phyloP scores from a whole-genome alignment of 2,113 vertebrate genomes.

The Upupa epops region DNA sequence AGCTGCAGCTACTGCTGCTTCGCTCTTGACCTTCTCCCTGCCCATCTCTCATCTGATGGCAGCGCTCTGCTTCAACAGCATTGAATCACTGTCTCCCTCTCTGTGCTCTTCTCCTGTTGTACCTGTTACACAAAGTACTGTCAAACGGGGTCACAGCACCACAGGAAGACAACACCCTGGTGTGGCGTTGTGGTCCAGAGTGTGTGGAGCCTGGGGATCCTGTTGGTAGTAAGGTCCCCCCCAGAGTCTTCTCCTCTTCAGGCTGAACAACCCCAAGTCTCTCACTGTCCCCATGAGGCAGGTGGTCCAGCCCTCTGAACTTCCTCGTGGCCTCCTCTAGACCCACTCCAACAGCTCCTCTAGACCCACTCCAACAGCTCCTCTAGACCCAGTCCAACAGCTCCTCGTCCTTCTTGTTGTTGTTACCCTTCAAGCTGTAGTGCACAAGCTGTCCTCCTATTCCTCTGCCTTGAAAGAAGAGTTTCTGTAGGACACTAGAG shows the following conservation, averaged over 20 bases:
- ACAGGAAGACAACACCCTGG: too few relatives aligned
- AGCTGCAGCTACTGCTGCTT: not conserved
- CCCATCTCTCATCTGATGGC: not conserved
- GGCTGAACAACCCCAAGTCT: too few relatives aligned
- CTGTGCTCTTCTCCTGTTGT: not conserved
- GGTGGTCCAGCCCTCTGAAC: too few relatives aligned
- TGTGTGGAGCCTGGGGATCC: not conserved
- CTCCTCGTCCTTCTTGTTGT: too few relatives aligned
- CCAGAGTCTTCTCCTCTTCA: too few relatives aligned
- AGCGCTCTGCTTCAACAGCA: not conserved
- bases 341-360: too few relatives aligned
- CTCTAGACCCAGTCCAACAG: too few relatives aligned
- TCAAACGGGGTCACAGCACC: not conserved
- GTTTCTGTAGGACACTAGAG: not conserved
- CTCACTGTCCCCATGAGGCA: too few relatives aligned
- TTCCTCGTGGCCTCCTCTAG: too few relatives aligned
- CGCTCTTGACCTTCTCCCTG: constrained; percentile 12
- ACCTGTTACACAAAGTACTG: not conserved
- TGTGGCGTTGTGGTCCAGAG: not conserved
- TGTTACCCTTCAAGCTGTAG: not conserved
- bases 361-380: too few relatives aligned
- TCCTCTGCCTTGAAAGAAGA: not conserved
- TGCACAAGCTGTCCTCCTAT: not conserved
- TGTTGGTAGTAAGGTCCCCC: too few relatives aligned
- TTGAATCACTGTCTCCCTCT: not conserved